Evolutionary conservation across 1,140 invertebrate species (phyloP).

Genomic region (Piezodorus guildinii): DNA sequence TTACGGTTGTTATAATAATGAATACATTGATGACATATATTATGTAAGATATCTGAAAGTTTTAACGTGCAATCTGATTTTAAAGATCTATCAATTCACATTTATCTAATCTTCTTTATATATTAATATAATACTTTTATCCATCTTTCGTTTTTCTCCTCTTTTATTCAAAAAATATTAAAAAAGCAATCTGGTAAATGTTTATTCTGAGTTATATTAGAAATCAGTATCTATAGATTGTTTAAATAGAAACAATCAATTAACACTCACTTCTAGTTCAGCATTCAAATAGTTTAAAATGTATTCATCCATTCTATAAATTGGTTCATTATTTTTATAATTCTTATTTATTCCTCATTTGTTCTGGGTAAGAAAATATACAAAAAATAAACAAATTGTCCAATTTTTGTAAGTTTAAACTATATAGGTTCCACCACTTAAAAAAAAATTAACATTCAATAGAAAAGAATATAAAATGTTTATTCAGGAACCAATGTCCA

Average conservation of each 20-base stretch:
- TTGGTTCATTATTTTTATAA: background rate
- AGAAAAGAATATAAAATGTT: background rate
- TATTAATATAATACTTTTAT: no score
- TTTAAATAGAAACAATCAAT: constrained; percentile 19
- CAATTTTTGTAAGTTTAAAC: background rate
- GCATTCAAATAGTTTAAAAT: background rate
- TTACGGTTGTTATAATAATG: no score
- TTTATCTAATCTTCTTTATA: no score
- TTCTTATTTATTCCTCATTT: background rate
- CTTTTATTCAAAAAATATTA: no score
- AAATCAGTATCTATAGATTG: constrained; percentile 19
- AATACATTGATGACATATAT: no score
- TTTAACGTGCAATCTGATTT: no score
- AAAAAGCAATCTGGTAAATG: no score
- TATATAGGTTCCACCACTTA: background rate
- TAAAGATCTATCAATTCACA: no score
- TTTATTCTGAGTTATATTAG: constrained; percentile 1
- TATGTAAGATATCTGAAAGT: no score
- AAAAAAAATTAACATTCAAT: background rate
- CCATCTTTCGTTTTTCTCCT: no score
- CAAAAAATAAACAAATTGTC: background rate
- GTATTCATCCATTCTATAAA: background rate
- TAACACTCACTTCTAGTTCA: constrained; percentile 16
- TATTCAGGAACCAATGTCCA: background rate
- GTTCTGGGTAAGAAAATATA: background rate